Percentiles rank a stretch among this genome's conserved stretches.
These are phyloP conservation scores for Aphidoletes aphidimyza DNA, from an alignment of 2,888 invertebrate species.

Conservation along the genomic window DNA sequence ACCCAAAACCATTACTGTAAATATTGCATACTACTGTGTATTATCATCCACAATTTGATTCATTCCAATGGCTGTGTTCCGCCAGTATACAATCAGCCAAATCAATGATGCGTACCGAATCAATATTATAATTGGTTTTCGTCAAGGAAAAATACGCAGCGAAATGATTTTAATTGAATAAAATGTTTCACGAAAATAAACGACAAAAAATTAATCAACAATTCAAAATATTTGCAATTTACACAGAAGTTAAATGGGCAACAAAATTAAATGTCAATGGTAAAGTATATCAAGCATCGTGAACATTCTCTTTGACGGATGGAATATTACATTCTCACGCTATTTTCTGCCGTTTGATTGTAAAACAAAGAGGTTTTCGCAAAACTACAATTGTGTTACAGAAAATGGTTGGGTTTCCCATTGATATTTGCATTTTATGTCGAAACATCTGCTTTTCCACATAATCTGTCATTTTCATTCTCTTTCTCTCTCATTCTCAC, in stretches of 20 bases:
- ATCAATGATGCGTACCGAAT: not conserved
- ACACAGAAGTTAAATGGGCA: too few relatives aligned
- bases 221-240: too few relatives aligned
- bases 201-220: too few relatives aligned
- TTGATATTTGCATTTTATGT: conserved; percentile 48
- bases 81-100: not conserved
- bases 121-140: too few relatives aligned
- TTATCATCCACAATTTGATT: not conserved
- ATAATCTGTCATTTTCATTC: conserved; percentile 33
- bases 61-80: not conserved
- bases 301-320: too few relatives aligned
- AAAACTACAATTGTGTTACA: too few relatives aligned
- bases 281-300: too few relatives aligned
- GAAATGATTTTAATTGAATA: conserved; percentile 36
- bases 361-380: too few relatives aligned
- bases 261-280: too few relatives aligned
- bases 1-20: not conserved
- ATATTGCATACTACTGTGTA: not conserved
- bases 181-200: too few relatives aligned
- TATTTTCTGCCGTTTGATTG: too few relatives aligned
- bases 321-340: too few relatives aligned
- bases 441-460: conserved; percentile 29
- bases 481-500: not conserved
- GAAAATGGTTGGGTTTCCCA: not conserved
- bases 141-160: not conserved